Conservation (phyloP, 2,888 invertebrate species). For the Synanthedon andrenaeformis region DNA sequence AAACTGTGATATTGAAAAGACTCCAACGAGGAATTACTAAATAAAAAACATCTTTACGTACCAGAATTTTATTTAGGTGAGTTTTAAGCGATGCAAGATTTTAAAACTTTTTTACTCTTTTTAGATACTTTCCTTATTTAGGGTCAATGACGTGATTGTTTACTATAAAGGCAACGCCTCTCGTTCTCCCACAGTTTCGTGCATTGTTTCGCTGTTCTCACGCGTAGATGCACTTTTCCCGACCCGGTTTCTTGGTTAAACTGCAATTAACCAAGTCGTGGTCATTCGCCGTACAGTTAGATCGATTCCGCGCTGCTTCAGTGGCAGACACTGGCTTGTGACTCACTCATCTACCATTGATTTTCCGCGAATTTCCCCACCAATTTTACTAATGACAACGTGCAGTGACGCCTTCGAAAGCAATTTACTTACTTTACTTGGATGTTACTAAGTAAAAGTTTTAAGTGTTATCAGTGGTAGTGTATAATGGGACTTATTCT, state of each 20-base stretch:
- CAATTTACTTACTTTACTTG: not conserved
- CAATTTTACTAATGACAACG: conserved; percentile 6
- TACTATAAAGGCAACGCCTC: conserved; percentile 71
- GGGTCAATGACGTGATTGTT: conserved; percentile 68
- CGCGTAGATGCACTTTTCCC: conserved; percentile 40
- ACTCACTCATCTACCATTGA: conserved; percentile 30
- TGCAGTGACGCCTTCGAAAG: not conserved
- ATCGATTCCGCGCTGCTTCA: conserved; percentile 18
- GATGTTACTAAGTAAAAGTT: not conserved
- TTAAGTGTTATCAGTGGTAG: not conserved
- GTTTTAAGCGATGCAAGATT: no score
- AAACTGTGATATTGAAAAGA: no score
- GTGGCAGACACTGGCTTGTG: conserved; percentile 21
- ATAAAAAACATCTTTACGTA: no score
- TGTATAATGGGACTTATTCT: conserved; percentile 29
- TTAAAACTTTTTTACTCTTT: no score
- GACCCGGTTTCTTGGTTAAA: conserved; percentile 23
- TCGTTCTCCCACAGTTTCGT: conserved; percentile 63
- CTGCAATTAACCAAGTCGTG: conserved; percentile 13
- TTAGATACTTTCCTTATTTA: conserved; percentile 21
- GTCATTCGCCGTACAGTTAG: conserved; percentile 20
- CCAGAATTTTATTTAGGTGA: no score
- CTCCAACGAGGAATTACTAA: no score
- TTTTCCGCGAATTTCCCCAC: conserved; percentile 26
- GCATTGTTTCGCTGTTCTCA: conserved; percentile 60